Conservation (phyloP, 2,888 invertebrate genomes). For the Gonocerus acuteangulatus region DNA sequence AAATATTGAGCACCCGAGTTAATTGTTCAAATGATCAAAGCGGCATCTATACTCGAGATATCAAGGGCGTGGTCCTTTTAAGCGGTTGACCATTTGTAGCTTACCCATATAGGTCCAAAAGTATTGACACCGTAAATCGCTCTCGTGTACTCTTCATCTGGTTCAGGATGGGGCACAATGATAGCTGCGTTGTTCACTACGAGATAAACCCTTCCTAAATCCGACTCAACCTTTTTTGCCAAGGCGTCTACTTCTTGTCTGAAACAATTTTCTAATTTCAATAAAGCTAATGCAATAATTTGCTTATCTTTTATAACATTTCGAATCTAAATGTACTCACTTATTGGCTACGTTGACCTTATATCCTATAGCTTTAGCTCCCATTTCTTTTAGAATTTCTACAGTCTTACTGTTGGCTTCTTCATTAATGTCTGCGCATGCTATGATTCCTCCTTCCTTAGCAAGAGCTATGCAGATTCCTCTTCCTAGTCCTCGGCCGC, state of each 20-base stretch:
- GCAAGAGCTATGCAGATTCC: conserved; percentile 32
- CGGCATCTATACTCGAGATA: too few relatives aligned
- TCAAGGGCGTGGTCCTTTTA: too few relatives aligned
- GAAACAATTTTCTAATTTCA: too few relatives aligned
- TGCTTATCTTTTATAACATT: too few relatives aligned
- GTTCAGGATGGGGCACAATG: conserved; percentile 10
- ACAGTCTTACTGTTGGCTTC: conserved; percentile 23
- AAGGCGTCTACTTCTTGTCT: conserved; percentile 29
- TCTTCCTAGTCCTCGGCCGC: conserved; percentile 34
- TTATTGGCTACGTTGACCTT: conserved; percentile 35
- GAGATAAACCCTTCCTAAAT: conserved; percentile 35
- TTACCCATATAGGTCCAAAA: conserved; percentile 3
- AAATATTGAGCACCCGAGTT: too few relatives aligned
- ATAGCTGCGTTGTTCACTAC: conserved; percentile 38
- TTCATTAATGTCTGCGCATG: conserved; percentile 35
- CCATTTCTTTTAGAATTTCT: background rate
- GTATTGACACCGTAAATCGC: conserved; percentile 29
- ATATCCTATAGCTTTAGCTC: conserved; percentile 30
- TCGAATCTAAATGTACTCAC: too few relatives aligned
- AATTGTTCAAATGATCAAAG: too few relatives aligned
- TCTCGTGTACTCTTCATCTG: conserved; percentile 26
- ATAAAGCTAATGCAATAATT: too few relatives aligned
- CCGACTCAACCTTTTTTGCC: conserved; percentile 27
- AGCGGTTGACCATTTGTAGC: too few relatives aligned
- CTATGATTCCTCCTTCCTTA: conserved; percentile 33